A percentile compares a stretch with the other conserved stretches of the same genome.
phyloP scores from a whole-genome alignment of 2,797 vertebrate species.

The Anas flavirostris region DNA sequence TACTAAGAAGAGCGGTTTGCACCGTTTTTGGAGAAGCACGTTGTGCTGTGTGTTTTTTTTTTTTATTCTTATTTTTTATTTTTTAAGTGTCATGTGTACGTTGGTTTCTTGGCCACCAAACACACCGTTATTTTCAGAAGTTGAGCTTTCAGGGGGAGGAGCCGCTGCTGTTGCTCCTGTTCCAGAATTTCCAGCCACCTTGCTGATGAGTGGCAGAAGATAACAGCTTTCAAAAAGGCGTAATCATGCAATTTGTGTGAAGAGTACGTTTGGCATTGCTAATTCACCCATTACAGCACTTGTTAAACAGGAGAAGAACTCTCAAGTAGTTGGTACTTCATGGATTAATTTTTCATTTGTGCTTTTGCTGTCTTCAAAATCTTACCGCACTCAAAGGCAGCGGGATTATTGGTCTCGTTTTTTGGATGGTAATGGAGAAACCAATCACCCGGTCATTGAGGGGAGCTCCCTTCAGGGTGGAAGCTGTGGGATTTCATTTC shows the following conservation, averaged over 20 bases:
- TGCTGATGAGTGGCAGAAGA: constrained; percentile 26
- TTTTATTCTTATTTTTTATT: neutral
- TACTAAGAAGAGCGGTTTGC: neutral
- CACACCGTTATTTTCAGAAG: neutral
- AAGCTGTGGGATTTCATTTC: accelerated
- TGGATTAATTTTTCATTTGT: constrained; percentile 19
- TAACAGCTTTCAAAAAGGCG: constrained; percentile 11
- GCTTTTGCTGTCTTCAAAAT: neutral
- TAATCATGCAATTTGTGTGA: constrained; percentile 42
- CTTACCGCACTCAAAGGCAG: neutral
- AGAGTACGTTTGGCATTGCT: constrained; percentile 18
- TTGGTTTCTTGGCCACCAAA: neutral
- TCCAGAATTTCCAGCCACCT: neutral
- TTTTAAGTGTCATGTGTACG: neutral
- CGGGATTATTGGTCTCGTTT: neutral
- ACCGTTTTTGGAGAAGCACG: neutral
- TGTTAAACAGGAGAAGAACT: neutral
- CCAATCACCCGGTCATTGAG: neutral
- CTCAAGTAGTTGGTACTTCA: neutral
- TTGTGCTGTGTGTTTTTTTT: neutral
- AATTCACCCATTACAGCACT: constrained; percentile 25
- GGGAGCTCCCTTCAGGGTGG: neutral
- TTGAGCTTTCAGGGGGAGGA: neutral
- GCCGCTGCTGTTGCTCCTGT: neutral
- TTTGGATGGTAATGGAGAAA: neutral